These are phyloP conservation scores for Chelidonichthys spinosus DNA, from an alignment of 2,797 vertebrate species.

Conservation along the genomic window DNA sequence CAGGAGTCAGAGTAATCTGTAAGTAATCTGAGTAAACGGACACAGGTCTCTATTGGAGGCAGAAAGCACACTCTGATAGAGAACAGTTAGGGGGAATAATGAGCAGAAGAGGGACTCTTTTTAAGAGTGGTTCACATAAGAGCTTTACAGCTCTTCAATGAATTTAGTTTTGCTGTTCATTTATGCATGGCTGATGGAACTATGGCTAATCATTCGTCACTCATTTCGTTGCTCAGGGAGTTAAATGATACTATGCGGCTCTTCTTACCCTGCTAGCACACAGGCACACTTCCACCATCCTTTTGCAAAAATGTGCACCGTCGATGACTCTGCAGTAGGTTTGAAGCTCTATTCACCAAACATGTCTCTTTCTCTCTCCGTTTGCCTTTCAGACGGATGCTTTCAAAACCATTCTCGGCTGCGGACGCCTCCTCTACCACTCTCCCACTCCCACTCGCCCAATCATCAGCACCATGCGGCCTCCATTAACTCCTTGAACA, in stretches of 20 bases:
- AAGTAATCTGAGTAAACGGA: constrained; percentile 49
- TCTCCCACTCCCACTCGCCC: constrained; percentile 93
- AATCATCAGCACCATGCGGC: constrained; percentile 92
- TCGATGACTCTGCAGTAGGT: constrained; percentile 16
- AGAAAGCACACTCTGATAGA: constrained; percentile 45
- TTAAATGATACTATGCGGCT: constrained; percentile 30
- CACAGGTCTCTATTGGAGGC: constrained; percentile 56
- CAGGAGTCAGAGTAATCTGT: constrained; percentile 35
- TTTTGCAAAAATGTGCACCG: constrained; percentile 18
- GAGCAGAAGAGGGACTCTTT: constrained; percentile 42
- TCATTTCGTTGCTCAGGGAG: constrained; percentile 20
- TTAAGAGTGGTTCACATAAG: constrained; percentile 22
- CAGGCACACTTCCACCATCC: constrained; percentile 18
- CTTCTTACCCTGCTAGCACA: constrained; percentile 12
- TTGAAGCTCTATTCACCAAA: constrained; percentile 22
- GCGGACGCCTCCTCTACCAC: constrained; percentile 92
- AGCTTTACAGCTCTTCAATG: constrained; percentile 40
- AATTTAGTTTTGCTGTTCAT: constrained; percentile 42
- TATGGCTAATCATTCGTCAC: constrained; percentile 35
- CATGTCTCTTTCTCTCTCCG: constrained; percentile 11
- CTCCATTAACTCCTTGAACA: constrained; percentile 94
- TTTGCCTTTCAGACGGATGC: constrained; percentile 78
- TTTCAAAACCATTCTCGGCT: constrained; percentile 95
- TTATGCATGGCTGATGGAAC: constrained; percentile 46
- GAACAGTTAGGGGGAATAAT: constrained; percentile 56